Base-by-base conservation (phyloP, 2,888 invertebrate species). In the Scaeva pyrastri region DNA sequence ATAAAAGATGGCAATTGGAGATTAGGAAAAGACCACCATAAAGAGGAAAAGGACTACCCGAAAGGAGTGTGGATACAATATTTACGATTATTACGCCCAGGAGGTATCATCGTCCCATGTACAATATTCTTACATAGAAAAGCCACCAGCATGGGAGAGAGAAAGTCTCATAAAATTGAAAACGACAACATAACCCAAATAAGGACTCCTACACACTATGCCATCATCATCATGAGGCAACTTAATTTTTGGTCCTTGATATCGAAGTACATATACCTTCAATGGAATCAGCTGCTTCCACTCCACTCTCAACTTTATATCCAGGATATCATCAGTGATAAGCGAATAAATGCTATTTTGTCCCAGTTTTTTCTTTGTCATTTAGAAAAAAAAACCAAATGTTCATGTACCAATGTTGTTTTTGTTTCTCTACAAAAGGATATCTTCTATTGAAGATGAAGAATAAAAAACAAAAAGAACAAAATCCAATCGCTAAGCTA, bases 41-140 rank as follows among this genome's bases (percentile, higher is more conserved):
- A 66, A 19, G 26, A 36, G 23, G 43, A 55, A 48, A 71, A 73
- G 75, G 70, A 77, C 80, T 43, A 74, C 56, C 74, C 66, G 68
- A 78, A 52, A 82, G 75, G 86, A 88, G 78, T 79, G 74, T 79
- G 74, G 86, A 78, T 82, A 79, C 84, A 77, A 84, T 86, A 88
- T 86, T 86, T 86, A 86, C 86, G 86, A 78, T 86, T 86, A 86
- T 86, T 86, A 82, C 75, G 73, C 85, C 72, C 73, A 60, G 62
- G 55, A 66, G 81, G 79, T 84, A 72, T 66, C 48, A 66, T 48
- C 8, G 14, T 48, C 31, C 36, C 31, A 12, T 31, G 39, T 21
- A 10, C 8, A 43, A 43, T 5, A n/a, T 31, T 1, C 11, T 8
- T 66, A n/a, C n/a, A n/a, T n/a, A n/a, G n/a, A n/a, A n/a, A n/a